Evolutionary conservation across 2,888 invertebrate species (phyloP), one percentile per base, ranked within the genome.

Genomic region (Lithophane socia): DNA sequence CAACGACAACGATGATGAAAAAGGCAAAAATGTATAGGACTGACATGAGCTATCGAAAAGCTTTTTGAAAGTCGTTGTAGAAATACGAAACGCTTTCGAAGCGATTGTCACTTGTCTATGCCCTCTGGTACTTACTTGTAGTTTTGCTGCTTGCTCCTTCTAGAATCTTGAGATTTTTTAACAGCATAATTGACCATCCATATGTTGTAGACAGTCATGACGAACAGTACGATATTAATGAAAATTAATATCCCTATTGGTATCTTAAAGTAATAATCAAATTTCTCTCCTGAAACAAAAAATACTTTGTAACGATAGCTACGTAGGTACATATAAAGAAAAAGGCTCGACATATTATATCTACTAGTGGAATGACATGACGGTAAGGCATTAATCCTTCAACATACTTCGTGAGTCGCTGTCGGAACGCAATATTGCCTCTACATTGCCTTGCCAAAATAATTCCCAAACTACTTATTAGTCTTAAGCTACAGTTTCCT

Each of bases 161-260:
- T 42, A 47, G 73, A 37, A n/a, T 80, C 56, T 0, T 24, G 24
- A 42, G 24, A n/a, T 13, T 56, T 52, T 7, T 5, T 24, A 47
- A 78, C 37, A 16, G 24, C 58, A 52, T 13, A 7, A 47, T 60
- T 65, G 44, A 73, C 47, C 47, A 3, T 60, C 74, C 74, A 73
- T 54, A 79, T 73, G 21, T 78, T 44, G 44, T 52, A 80, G 37
- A 73, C 65, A n/a, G 74, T 79, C 52, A 80, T 13, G 65, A 9
- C 1, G 37, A 79, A 79, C 2, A 78, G 44, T 2, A 47, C 16
- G 1, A 65, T 80, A 72, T 78, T 78, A 24, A 72, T 24, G 5
- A 58, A 13, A 47, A 72, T 54, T 44, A 78, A 58, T 63, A 78
- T 52, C 3, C 73, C 80, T 16, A 52, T 54, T 12, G 78, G 78